Conservation (phyloP, 35 echinoderm and acorn worm genomes). For the Anneissia japonica region DNA sequence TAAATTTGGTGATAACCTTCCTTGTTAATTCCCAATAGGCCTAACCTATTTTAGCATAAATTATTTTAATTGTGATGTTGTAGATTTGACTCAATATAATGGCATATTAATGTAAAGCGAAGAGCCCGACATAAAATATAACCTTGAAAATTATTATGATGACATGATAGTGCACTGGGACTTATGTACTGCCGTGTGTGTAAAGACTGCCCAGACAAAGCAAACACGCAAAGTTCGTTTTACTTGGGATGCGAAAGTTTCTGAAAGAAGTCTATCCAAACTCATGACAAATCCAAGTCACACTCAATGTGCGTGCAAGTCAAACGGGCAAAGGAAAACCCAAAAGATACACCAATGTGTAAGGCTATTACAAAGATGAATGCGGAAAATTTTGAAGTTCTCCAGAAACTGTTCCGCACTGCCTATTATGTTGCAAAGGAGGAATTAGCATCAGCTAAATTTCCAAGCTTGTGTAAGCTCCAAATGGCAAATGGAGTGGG, state of each 20-base stretch:
- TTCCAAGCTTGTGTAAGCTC: background rate
- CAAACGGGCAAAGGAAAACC: background rate
- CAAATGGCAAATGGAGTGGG: background rate
- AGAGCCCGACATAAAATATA: too few relatives aligned
- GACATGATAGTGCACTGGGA: background rate
- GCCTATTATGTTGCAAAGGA: slow-evolving; percentile 7
- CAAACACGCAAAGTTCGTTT: background rate
- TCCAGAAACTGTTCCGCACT: slow-evolving; percentile 2
- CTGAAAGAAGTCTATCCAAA: background rate
- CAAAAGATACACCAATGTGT: background rate
- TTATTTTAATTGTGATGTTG: too few relatives aligned
- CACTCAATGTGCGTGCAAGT: background rate
- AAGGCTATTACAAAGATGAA: background rate
- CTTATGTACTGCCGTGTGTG: background rate
- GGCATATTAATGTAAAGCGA: too few relatives aligned
- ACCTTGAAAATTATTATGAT: too few relatives aligned
- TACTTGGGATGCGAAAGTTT: background rate
- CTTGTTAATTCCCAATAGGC: too few relatives aligned
- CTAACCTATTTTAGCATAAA: too few relatives aligned
- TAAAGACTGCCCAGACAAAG: background rate
- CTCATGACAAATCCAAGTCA: background rate
- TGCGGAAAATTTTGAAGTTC: background rate
- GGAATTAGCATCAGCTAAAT: background rate
- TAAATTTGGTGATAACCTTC: too few relatives aligned
- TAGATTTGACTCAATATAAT: too few relatives aligned